Evolutionary conservation across 2,113 vertebrate species (phyloP).

Genomic region (Gallinago undulata): DNA sequence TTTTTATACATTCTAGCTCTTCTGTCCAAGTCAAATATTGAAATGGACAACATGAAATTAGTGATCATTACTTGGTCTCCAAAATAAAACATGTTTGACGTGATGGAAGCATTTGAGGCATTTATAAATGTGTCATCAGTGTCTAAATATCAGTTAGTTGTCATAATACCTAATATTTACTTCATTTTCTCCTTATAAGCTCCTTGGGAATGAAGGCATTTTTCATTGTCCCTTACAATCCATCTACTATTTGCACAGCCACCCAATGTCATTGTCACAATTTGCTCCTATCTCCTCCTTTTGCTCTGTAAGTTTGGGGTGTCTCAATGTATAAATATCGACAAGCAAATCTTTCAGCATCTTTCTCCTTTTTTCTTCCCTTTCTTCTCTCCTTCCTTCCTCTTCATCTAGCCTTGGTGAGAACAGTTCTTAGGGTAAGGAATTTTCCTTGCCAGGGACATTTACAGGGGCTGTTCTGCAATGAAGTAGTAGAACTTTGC

Average conservation of each 20-base stretch:
- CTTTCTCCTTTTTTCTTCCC: neutral
- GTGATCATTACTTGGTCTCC: neutral
- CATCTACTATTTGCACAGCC: neutral
- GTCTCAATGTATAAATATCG: neutral
- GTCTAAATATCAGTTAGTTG: neutral
- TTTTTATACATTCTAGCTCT: neutral
- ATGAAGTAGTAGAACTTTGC: neutral
- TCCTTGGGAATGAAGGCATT: neutral
- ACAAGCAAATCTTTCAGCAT: neutral
- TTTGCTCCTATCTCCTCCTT: neutral
- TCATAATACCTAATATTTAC: neutral
- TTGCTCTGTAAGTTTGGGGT: neutral
- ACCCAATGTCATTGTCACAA: neutral
- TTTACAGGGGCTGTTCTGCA: neutral
- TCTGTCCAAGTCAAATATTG: constrained; percentile 12
- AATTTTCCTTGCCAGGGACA: neutral
- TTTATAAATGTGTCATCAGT: neutral
- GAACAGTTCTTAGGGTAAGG: neutral
- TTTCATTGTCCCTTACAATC: neutral
- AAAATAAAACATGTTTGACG: neutral
- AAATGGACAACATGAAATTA: neutral
- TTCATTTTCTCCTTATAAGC: neutral
- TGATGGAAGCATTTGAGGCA: neutral
- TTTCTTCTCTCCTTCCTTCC: neutral
- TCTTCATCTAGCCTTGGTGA: neutral